Base-by-base conservation (phyloP, 1,140 invertebrate species). In the Caerostris darwini region DNA sequence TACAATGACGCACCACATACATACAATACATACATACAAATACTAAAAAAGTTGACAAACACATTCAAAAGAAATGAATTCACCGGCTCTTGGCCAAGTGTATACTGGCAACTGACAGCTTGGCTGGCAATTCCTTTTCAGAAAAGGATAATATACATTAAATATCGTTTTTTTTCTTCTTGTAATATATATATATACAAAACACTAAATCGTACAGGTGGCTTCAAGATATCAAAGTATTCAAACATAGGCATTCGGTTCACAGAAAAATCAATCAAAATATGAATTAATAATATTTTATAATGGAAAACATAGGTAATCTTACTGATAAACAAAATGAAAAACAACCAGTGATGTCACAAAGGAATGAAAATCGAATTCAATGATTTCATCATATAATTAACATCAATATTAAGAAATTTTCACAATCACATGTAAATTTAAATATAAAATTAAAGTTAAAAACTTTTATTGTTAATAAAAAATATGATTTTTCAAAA, bases 81-180 rank as follows among this genome's bases (percentile, higher is more conserved):
- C 92, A 94, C 92, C 85, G 92, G 92, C 92, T 54, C 67, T 94
- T 12, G 92, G 67, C 64, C 64, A 53, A 7, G 58, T 92, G 12
- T 82, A 12, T 12, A 64, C 59, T 61, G 90, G 69, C 67, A 77
- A 93, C 83, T 93, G 91, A 67, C 92, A 94, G 92, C 92, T 94
- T 94, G 67, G 92, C 92, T 94, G 92, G 92, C 92, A 89, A 93
- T 87, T 94, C 61, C 57, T 61, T 89, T 88, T 94, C 53, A 10
- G n/a, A 81, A 94, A 94, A 61, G 85, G 71, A 89, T 19, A 67
- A 82, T 86, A 82, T 59, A 87, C 83, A 93, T 67, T 93, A 57
- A 90, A 90, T 58, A 77, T 91, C 56, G 56, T 81, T 81, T 7
- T 54, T 85, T 34, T 34, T 34, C 58, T 81, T 77, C 71, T 77